Percentiles rank a stretch among this genome's conserved stretches.
Conservation (phyloP, 2,797 vertebrate genomes). For the Chanos chanos region DNA sequence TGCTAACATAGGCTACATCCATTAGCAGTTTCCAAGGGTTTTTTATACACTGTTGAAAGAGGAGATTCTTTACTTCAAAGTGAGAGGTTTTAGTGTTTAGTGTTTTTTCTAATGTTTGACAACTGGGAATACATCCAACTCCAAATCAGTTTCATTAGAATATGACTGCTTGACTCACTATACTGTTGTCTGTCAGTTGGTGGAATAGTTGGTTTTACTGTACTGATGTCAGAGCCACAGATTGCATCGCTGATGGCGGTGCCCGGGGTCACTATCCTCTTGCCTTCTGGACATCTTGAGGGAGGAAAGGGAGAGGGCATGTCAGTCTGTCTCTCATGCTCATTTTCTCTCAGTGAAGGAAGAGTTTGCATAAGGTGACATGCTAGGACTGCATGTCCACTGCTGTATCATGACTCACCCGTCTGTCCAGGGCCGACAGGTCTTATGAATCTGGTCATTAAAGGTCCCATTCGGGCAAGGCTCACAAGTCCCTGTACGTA, state of each 20-base stretch:
- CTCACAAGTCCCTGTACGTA: conserved; percentile 5
- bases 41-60: no score
- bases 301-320: background rate
- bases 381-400: no score
- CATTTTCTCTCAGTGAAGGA: no score
- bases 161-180: no score
- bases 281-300: conserved; percentile 30
- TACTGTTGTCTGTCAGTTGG: background rate
- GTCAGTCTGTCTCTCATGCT: background rate
- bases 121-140: no score
- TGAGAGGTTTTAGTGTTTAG: no score
- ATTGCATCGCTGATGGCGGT: conserved; percentile 14
- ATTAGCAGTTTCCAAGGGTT: no score
- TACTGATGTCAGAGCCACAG: conserved; percentile 9
- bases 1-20: no score
- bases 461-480: conserved; percentile 21
- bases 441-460: conserved; percentile 25
- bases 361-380: no score
- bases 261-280: conserved; percentile 10
- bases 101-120: no score
- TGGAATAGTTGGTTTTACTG: background rate
- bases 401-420: background rate
- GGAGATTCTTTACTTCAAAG: no score
- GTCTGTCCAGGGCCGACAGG: conserved; percentile 34
- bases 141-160: no score